These are phyloP conservation scores for Ailuropoda melanoleuca DNA, from an alignment of 2,113 vertebrate genomes.

Conservation along the genomic window DNA sequence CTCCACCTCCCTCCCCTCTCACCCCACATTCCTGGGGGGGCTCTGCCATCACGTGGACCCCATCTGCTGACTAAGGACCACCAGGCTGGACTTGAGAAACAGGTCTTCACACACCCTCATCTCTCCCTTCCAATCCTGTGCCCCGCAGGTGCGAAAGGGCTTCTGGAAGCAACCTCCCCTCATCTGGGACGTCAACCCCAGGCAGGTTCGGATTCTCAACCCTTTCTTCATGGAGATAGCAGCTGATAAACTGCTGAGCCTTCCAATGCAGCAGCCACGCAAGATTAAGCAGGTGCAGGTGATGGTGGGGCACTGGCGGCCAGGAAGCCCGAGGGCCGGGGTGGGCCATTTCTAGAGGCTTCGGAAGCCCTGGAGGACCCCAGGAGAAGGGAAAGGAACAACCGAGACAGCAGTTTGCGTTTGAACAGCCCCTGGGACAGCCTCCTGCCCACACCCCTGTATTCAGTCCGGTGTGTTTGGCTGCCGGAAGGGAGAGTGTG, in stretches of 20 bases:
- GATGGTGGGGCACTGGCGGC: not conserved
- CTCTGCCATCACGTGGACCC: not conserved
- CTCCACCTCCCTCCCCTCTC: not conserved
- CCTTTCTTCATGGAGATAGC: slow-evolving; percentile 93
- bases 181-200: slow-evolving; percentile 90
- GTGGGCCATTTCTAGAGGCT: not conserved
- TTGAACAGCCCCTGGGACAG: not conserved
- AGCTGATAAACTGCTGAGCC: slow-evolving; percentile 90
- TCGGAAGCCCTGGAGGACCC: not conserved
- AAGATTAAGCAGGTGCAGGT: slow-evolving; percentile 87
- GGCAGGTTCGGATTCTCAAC: slow-evolving; percentile 92
- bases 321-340: not conserved
- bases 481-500: not conserved
- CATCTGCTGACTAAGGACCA: not conserved
- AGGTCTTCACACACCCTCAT: not conserved
- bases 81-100: not conserved
- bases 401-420: not conserved
- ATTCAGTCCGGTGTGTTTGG: not conserved
- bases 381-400: not conserved
- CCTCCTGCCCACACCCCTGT: fast-evolving
- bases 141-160: slow-evolving; percentile 85
- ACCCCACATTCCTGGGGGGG: too few species aligned
- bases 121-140: not conserved
- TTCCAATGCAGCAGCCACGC: slow-evolving; percentile 84
- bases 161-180: slow-evolving; percentile 95